Base-by-base conservation (phyloP, 2,888 invertebrate genomes). In the Capitulum mitella region DNA sequence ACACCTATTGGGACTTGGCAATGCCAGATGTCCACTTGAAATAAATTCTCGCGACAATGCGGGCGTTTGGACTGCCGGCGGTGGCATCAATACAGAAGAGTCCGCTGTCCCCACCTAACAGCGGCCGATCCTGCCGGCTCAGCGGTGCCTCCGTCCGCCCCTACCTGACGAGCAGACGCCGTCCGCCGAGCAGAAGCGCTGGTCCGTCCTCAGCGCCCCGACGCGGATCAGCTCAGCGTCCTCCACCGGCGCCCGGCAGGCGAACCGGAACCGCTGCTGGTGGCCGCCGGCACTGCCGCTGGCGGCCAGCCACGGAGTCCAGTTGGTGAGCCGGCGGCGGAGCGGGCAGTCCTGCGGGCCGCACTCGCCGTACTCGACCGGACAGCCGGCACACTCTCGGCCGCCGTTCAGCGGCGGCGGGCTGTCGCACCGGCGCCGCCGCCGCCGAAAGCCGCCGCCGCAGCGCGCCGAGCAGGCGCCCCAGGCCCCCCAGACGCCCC, bases 201-300 rank as follows among this genome's bases (percentile, higher is more conserved):
- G 92, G 84, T 95, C 94, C 83, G 93, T 93, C 83, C 93, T 93
- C 22, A 91, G 89, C 80, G 92, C 85, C 1, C 89, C 89, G 12
- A 94, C 86, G 86, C 91, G 89, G 78, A 92, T 88, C 80, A 70
- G 70, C 3, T 10, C 40, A 14, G 70, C 8, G 37, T 93, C 92
- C 3, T 91, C 88, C 0, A 92, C 92, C 46, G 91, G 92, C 0
- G 93, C 93, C 79, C 90, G 90, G 84, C 96, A 96, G 29, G 90
- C 88, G 84, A 93, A 94, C 79, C 92, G 90, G 84, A 90, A 92
- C 80, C 95, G 88, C 81, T 91, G 91, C 85, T 94, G 93, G 3
- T 22, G 37, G 6, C 40, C 3, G 10, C 26, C 26, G 70, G 6
- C 70, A 2, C 26, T 40, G 29, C 83, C 83, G 82, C 89, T 89